A percentile compares a stretch with the other conserved stretches of the same genome.
phyloP scores from a whole-genome alignment of 92 coral and sea anemone species.

The Pocillopora meandrina region DNA sequence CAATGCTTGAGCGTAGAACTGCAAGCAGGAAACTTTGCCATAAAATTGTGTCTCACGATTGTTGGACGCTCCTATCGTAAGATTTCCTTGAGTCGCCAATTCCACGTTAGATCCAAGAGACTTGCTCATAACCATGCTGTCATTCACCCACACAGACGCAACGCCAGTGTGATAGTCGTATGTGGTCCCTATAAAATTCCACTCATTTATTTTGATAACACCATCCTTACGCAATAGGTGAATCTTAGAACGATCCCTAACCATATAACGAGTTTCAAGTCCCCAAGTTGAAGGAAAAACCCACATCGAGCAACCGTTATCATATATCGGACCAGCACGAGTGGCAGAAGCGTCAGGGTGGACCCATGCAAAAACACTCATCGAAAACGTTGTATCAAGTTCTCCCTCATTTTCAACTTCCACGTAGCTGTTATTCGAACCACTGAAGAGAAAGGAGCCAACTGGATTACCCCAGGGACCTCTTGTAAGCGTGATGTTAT shows the following conservation, averaged over 20 bases:
- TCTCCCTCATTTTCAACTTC: slow-evolving; percentile 2
- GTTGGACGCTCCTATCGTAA: slow-evolving; percentile 42
- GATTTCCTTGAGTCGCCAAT: slow-evolving; percentile 41
- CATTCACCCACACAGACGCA: slow-evolving; percentile 50
- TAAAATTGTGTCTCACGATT: slow-evolving; percentile 10
- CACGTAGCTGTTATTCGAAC: slow-evolving; percentile 23
- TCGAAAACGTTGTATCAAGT: slow-evolving; percentile 22
- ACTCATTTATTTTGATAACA: slow-evolving; percentile 18
- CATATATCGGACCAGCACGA: slow-evolving; percentile 1
- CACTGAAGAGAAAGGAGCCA: slow-evolving; percentile 26
- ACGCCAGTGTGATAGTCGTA: slow-evolving; percentile 48
- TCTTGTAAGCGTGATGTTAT: neutral
- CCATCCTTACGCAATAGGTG: neutral
- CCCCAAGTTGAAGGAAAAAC: neutral
- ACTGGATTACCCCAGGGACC: slow-evolving; percentile 30
- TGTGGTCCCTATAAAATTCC: slow-evolving; percentile 59
- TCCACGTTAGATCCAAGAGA: slow-evolving; percentile 35
- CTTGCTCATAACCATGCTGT: slow-evolving; percentile 40
- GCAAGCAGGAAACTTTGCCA: slow-evolving; percentile 56
- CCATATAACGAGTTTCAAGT: slow-evolving; percentile 8
- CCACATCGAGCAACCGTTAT: slow-evolving; percentile 14
- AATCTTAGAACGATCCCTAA: neutral
- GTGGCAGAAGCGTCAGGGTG: neutral
- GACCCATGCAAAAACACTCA: slow-evolving; percentile 23
- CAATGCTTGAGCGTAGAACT: slow-evolving; percentile 46